Evolutionary conservation across 2,797 vertebrate genomes (phyloP).

Genomic region (Rhyacichthys aspro): DNA sequence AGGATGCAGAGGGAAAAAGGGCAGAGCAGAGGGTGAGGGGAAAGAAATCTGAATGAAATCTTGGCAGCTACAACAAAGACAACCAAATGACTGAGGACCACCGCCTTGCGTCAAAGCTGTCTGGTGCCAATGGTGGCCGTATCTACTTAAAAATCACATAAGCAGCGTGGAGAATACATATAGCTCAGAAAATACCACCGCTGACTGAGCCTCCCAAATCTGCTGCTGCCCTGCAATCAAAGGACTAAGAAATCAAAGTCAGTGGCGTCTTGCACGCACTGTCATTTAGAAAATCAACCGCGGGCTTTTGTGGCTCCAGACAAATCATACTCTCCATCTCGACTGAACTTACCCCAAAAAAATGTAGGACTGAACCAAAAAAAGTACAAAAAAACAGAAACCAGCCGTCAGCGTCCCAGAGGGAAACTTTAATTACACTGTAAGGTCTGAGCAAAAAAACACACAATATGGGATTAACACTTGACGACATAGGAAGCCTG

Average conservation of each 20-base stretch:
- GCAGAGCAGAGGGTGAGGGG: constrained; percentile 21
- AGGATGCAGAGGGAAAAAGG: constrained; percentile 12
- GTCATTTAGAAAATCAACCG: constrained; percentile 51
- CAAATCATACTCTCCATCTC: constrained; percentile 25
- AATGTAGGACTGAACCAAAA: constrained; percentile 27
- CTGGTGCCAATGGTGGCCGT: background rate
- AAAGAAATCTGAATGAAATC: constrained; percentile 35
- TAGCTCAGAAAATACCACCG: constrained; percentile 40
- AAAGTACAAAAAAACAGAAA: constrained; percentile 38
- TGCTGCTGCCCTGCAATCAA: constrained; percentile 62
- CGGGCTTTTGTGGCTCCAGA: constrained; percentile 54
- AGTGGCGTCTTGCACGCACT: constrained; percentile 32
- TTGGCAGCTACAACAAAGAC: constrained; percentile 58
- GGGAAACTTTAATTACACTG: constrained; percentile 42
- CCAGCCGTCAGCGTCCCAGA: constrained; percentile 32
- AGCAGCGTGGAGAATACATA: constrained; percentile 13
- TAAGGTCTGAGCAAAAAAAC: constrained; percentile 29
- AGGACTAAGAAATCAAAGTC: constrained; percentile 59
- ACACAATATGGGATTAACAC: constrained; percentile 38
- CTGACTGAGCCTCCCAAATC: constrained; percentile 14
- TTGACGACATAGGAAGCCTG: constrained; percentile 10
- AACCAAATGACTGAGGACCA: constrained; percentile 9
- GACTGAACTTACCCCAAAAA: constrained; percentile 14
- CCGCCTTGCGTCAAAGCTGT: constrained; percentile 16
- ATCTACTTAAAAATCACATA: constrained; percentile 14